Evolutionary conservation across 2,797 vertebrate species (phyloP), one percentile per base, ranked within the genome.

Genomic region (Manis crassicaudata): DNA sequence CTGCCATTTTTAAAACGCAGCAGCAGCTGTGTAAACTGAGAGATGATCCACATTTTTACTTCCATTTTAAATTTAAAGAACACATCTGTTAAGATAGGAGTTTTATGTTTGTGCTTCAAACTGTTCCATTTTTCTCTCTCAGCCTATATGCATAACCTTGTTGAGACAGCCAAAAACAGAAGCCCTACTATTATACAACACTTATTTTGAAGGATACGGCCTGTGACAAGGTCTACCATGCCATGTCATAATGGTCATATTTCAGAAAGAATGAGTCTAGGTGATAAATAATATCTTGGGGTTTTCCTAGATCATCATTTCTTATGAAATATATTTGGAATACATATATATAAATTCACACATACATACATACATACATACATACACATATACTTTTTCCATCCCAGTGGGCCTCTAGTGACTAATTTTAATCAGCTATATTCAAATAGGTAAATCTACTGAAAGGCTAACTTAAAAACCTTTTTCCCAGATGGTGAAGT

Each of bases 71-170:
- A 85, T 0, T 0, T 35, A 97, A 97, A 90, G 46, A 84, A 96
- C 56, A 63, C 85, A 97, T 96, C 91, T 97, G 60, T 95, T 96
- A 96, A 97, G 50, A 63, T 91, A 50, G 1, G 1, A 92, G 77
- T 86, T 97, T 97, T 93, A 60, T 46, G 50, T 63, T 79, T 85
- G n/a, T 92, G 40, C 84, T 97, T 96, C 92, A 96, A 93, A 92
- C 3, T 0, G 11, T 5, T 1, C 68, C 62, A 25, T 95, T 95
- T 96, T 93, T 27, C 17, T 27, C 9, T 18, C 85, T 40, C 54
- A 79, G 81, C 90, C 90, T 70, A 84, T 90, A 86, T 84, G 40
- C 84, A 96, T 75, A 96, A 97, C 3, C 63, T 54, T 32, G 20
- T 0, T 1, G 62, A 97, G 80, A 93, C 75, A 94, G 92, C 76